Evolutionary conservation across 2,888 invertebrate genomes (phyloP), one percentile per base, ranked within the genome.

Genomic region (Caenorhabditis plicata): DNA sequence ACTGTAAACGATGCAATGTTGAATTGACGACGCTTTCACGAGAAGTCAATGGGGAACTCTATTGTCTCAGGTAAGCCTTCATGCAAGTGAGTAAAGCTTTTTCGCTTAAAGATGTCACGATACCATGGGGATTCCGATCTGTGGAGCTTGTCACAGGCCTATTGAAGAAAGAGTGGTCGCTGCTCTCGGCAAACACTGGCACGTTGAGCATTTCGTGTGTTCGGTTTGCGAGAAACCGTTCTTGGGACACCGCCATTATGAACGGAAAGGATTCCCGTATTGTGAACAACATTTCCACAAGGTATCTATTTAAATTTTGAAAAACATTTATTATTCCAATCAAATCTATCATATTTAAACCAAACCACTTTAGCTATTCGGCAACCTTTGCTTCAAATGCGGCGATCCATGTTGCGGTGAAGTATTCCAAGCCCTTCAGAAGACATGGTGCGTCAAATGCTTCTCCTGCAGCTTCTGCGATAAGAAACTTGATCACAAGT

Each of bases 211-310:
- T 85, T 98, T 98, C 83, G 98, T 96, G 1, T 99, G 98, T 83
- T 95, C 96, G 68, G 95, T 95, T 83, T 98, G 98, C 82, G 98
- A 99, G 85, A 96, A 98, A 83, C 98, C 98, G 0, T 98, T 98
- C 86, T 88, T 95, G 81, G 98, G 98, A 0, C 93, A 94, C 84
- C 90, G 96, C 0, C 96, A 98, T 84, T 98, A 95, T 82, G 96
- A 98, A 85, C 92, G 93, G 85, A 94, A 94, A 80, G 98, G 94
- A 1, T 84, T 96, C 72, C 98, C 98, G 0, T 99, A 98, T 83
- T 98, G 98, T 83, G 98, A 99, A 84, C 92, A 90, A 60, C 98
- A 98, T 83, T 98, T 96, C 84, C 96, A 98, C 84, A 84, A 83
- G 81, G 83, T 83, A 52, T 36, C 47, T 45, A 26, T 36, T 19